Evolutionary conservation across 1,140 invertebrate genomes (phyloP).

Genomic region (Ditylenchus dipsaci): DNA sequence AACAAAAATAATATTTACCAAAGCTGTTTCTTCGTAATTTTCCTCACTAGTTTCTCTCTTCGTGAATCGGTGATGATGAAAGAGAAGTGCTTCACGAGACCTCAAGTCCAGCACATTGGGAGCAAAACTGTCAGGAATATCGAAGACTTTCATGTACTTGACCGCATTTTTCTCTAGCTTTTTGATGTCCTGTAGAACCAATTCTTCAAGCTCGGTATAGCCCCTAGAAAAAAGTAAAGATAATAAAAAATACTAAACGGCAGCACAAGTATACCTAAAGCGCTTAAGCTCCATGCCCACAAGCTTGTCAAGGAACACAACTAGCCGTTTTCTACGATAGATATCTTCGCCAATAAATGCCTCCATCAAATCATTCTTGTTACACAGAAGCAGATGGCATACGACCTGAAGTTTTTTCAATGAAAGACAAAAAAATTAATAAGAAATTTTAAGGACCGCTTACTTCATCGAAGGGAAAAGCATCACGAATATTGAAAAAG

Average conservation of each 20-base stretch:
- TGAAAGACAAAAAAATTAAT: background rate
- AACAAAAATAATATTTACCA: no score
- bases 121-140: conserved; percentile 8
- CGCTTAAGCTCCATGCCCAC: background rate
- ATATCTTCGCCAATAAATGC: conserved; percentile 15
- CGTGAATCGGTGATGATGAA: conserved; percentile 11
- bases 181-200: conserved; percentile 7
- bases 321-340: conserved; percentile 9
- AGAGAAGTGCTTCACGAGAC: conserved; percentile 8
- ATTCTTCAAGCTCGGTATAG: conserved; percentile 5
- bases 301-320: conserved; percentile 21
- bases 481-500: conserved; percentile 17
- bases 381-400: conserved; percentile 16
- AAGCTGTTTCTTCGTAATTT: conserved; percentile 22
- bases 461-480: conserved; percentile 24
- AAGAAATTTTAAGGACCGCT: no score
- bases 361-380: conserved; percentile 1
- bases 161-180: conserved; percentile 5
- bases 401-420: conserved; percentile 19
- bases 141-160: conserved; percentile 12
- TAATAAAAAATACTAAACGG: no score
- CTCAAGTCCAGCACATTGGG: conserved; percentile 20
- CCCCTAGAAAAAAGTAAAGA: background rate
- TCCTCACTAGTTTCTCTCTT: background rate
- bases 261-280: background rate